Base-by-base conservation (phyloP, 2,888 invertebrate species). In the Isoperla grammatica region DNA sequence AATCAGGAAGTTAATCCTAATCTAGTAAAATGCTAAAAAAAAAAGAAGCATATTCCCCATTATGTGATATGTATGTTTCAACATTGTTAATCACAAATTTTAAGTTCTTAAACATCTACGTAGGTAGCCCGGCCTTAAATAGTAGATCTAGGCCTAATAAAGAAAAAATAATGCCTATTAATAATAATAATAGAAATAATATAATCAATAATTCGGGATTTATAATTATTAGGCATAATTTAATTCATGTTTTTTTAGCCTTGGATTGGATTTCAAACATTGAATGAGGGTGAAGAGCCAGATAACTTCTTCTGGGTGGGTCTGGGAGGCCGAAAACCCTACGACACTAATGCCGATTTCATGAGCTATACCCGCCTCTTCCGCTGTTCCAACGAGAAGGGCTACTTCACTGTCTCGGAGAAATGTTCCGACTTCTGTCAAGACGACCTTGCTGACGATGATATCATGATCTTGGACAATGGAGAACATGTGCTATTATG, bases 261-360 rank as follows among this genome's bases (percentile, higher is more conserved):
- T 13, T 78, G 77, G 76, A 78, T 78, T 64, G 79, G 78, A 60
- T 71, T 80, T n/a, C 78, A 92, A 85, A 85, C 93, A 13, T 74
- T 95, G 56, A 86, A 86, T 60, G 97, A 97, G 78, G 96, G 96
- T 13, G 92, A 92, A 72, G 98, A 98, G 74, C 96, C 97, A 0
- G 96, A 97, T 71, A 96, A 96, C 72, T 97, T 97, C 81, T 97
- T 97, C 78, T 98, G 97, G 97, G 88, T 95, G 45, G 95, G 88
- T n/a, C 78, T 96, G 29, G 92, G 93, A 57, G 96, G 95, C 0
- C 87, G 86, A 69, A 95, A 94, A 73, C 84, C 87, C 0, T 94
- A 95, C 73, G 96, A 96, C 60, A 81, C 80, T 4, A 87, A 91
- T 71, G 93, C 95, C 0, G 88, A 88, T 43, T 99, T 89, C 73